Conservation (phyloP, 2,888 invertebrate genomes). For the Oasisia sp. region DNA sequence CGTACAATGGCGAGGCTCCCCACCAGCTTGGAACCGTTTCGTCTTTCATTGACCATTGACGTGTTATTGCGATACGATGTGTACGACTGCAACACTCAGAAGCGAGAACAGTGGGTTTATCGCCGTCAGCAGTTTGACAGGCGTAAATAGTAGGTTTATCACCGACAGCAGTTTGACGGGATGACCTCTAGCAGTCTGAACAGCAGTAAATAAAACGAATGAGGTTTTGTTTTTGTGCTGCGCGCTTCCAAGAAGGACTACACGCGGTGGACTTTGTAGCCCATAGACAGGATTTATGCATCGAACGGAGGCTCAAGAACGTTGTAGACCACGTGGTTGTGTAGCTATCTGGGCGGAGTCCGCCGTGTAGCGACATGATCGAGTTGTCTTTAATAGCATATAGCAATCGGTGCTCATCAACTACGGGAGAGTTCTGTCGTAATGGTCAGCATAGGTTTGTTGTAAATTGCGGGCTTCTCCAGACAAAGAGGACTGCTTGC, state of each 20-base stretch:
- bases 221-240: background rate
- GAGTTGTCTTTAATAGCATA: background rate
- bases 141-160: background rate
- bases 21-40: too few species aligned
- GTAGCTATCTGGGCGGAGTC: background rate
- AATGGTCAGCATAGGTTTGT: background rate
- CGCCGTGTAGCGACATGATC: background rate
- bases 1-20: too few species aligned
- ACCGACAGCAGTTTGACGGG: background rate
- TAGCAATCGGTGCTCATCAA: background rate
- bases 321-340: background rate
- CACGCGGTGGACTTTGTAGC: background rate
- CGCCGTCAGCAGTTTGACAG: too few species aligned
- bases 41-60: too few species aligned
- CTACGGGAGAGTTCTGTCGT: background rate
- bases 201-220: background rate
- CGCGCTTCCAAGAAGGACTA: background rate
- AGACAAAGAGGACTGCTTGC: too few species aligned
- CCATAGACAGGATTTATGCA: background rate
- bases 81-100: too few species aligned
- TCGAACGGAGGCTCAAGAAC: background rate
- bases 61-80: too few species aligned
- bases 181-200: background rate
- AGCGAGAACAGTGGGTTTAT: background rate
- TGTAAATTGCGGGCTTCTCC: too few species aligned